Conservation (phyloP, 2,113 vertebrate genomes). For the Alouatta palliata region DNA sequence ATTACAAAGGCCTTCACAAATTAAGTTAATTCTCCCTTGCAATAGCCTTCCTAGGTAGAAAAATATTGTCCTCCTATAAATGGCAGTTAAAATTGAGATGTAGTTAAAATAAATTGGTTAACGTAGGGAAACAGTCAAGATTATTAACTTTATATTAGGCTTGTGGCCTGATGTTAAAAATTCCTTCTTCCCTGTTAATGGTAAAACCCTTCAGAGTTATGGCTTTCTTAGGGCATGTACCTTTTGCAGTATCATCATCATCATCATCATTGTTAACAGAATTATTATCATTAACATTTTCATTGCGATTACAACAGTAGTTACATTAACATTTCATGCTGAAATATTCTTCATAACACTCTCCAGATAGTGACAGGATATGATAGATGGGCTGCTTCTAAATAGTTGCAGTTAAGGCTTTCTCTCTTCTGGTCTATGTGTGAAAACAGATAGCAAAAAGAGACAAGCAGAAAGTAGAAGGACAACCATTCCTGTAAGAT, state of each 20-base stretch:
- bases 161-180: not conserved
- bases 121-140: not conserved
- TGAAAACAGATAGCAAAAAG: not conserved
- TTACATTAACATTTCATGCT: not conserved
- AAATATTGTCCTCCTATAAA: conserved; percentile 36
- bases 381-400: not conserved
- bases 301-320: not conserved
- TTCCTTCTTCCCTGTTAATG: not conserved
- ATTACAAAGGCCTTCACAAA: conserved; percentile 61
- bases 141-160: not conserved
- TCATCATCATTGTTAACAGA: not conserved
- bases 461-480: not conserved
- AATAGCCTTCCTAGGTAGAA: not conserved
- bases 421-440: not conserved
- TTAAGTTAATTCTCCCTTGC: conserved; percentile 48
- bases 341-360: not conserved
- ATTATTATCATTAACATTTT: not conserved
- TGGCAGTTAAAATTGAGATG: conserved; percentile 42
- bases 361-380: not conserved
- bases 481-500: not conserved
- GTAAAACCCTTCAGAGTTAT: not conserved
- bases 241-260: not conserved
- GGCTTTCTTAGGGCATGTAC: not conserved
- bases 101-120: conserved; percentile 48
- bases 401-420: not conserved